Percentiles rank a stretch among this genome's conserved stretches.
Conservation (phyloP, 2,113 vertebrate genomes). For the Mystacornis crossleyi region DNA sequence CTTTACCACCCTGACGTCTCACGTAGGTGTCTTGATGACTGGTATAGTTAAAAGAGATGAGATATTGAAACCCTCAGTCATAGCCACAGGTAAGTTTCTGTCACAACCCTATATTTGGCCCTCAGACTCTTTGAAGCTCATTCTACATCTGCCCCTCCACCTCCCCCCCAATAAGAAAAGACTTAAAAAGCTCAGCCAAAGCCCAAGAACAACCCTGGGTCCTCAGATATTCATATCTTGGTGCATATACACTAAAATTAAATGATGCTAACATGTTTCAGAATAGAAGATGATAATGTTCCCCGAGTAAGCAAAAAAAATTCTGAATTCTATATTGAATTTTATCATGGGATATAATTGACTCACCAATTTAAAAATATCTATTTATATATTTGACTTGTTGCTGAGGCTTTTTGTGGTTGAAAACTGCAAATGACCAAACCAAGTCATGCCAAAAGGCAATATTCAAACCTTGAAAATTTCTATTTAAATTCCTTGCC, state of each 20-base stretch:
- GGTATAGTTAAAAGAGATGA: neutral
- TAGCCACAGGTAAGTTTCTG: neutral
- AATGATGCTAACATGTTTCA: neutral
- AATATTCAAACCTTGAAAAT: neutral
- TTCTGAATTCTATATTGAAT: neutral
- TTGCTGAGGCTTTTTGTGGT: neutral
- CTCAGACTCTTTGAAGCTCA: neutral
- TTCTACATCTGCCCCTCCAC: too few species aligned
- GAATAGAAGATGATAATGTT: neutral
- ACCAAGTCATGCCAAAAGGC: neutral
- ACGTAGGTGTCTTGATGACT: neutral
- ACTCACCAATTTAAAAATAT: neutral
- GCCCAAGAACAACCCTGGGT: neutral
- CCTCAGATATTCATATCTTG: neutral
- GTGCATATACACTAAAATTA: neutral
- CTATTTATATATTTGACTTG: neutral
- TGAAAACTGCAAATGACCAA: neutral
- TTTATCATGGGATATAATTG: neutral
- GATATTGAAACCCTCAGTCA: neutral
- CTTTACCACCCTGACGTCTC: neutral
- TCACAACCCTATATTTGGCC: neutral
- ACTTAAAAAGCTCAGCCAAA: neutral
- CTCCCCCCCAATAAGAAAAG: accelerated
- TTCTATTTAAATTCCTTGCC: neutral
- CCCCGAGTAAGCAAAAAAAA: neutral